Conservation (phyloP, 1,140 invertebrate genomes). For the Helicoverpa zea region DNA sequence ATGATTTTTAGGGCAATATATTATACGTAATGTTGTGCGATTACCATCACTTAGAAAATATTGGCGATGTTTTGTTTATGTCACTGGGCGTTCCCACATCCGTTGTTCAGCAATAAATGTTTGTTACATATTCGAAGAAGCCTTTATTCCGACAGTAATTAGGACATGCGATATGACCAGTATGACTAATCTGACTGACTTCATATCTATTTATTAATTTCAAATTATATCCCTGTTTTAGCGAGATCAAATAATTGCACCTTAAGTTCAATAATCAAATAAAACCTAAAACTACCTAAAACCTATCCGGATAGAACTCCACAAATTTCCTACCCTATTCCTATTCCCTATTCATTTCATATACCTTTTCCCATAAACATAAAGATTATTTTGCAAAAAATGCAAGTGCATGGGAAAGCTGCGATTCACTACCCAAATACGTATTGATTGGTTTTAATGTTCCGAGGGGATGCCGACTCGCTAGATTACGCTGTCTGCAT, state of each 20-base stretch:
- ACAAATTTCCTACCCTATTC: too few relatives aligned
- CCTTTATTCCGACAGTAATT: constrained; percentile 10
- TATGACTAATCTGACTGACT: neutral
- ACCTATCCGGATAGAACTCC: too few relatives aligned
- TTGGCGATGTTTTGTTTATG: neutral
- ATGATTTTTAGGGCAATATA: neutral
- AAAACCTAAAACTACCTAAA: too few relatives aligned
- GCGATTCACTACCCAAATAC: too few relatives aligned
- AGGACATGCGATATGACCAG: constrained; percentile 1
- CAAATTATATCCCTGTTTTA: neutral
- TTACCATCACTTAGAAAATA: neutral
- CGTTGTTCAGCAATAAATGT: neutral
- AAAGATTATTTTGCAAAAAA: too few relatives aligned
- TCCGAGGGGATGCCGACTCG: neutral
- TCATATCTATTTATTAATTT: neutral
- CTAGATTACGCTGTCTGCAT: neutral
- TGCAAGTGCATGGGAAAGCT: too few relatives aligned
- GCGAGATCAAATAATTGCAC: too few relatives aligned
- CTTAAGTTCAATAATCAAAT: too few relatives aligned
- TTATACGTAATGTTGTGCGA: neutral
- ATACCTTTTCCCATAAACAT: too few relatives aligned
- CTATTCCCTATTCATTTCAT: too few relatives aligned
- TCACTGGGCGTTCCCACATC: neutral
- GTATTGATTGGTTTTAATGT: too few relatives aligned
- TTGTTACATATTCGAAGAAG: constrained; percentile 9